Conservation (phyloP, 2,888 invertebrate species). For the Maniola hyperantus region DNA sequence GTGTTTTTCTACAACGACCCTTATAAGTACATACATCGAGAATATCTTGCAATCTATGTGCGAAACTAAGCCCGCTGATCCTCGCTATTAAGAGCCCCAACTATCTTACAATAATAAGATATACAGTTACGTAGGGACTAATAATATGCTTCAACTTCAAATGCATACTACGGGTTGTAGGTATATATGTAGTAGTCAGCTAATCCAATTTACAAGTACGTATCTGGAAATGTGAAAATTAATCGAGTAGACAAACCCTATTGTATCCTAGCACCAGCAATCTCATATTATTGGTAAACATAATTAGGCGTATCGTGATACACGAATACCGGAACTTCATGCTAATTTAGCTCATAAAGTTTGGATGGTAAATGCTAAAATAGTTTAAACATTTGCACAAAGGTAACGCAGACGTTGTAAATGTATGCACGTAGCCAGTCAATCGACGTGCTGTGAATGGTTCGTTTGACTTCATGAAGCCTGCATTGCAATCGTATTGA, state of each 20-base stretch:
- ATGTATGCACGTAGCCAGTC: conserved; percentile 42
- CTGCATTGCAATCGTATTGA: conserved; percentile 36
- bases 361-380: not conserved
- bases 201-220: conserved; percentile 12
- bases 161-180: not conserved
- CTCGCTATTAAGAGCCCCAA: no score
- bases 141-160: not conserved
- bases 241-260: conserved; percentile 23
- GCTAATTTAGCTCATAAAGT: conserved; percentile 5
- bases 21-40: no score
- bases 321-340: not conserved
- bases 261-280: conserved; percentile 26
- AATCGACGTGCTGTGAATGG: conserved; percentile 46
- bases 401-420: conserved; percentile 20
- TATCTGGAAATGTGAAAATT: conserved; percentile 20
- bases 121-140: not conserved
- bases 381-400: not conserved
- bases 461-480: conserved; percentile 54
- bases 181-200: not conserved
- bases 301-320: conserved; percentile 22
- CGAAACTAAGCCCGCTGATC: no score
- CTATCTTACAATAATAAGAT: not conserved
- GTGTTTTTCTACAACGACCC: no score
- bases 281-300: conserved; percentile 26
- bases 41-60: no score